Conservation (phyloP, 2,113 vertebrate species). For the Oxygymnocypris stewartii region DNA sequence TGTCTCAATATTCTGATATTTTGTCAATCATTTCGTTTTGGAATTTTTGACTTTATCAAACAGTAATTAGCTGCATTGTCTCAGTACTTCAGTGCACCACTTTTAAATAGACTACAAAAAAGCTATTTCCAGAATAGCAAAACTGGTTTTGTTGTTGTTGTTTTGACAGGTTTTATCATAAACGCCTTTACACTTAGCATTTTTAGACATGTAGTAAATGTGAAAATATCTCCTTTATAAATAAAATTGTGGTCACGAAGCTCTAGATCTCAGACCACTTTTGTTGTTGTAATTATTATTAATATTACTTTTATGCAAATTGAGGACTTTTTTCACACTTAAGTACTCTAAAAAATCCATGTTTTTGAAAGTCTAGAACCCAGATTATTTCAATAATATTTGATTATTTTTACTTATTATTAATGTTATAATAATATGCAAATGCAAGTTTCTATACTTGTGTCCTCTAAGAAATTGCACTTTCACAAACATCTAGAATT, state of each 20-base stretch:
- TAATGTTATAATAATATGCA: neutral
- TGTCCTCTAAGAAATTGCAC: neutral
- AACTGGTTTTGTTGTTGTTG: neutral
- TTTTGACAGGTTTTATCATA: neutral
- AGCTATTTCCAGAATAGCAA: neutral
- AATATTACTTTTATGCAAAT: neutral
- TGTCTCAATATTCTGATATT: neutral
- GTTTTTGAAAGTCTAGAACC: neutral
- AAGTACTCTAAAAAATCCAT: neutral
- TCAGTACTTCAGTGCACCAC: neutral
- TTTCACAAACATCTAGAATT: neutral
- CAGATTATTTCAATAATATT: neutral
- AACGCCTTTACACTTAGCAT: neutral
- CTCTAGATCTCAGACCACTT: neutral
- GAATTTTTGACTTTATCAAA: neutral
- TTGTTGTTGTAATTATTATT: no score
- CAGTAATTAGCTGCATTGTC: neutral
- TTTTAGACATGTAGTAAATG: conserved; percentile 5
- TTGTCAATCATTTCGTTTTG: neutral
- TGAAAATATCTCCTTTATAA: neutral
- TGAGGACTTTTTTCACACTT: neutral
- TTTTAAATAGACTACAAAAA: neutral
- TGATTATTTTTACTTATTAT: neutral
- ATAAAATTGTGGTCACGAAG: no score
- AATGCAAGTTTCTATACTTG: neutral